These are phyloP conservation scores for Neria commutata DNA, from an alignment of 2,888 invertebrate species.

Conservation along the genomic window DNA sequence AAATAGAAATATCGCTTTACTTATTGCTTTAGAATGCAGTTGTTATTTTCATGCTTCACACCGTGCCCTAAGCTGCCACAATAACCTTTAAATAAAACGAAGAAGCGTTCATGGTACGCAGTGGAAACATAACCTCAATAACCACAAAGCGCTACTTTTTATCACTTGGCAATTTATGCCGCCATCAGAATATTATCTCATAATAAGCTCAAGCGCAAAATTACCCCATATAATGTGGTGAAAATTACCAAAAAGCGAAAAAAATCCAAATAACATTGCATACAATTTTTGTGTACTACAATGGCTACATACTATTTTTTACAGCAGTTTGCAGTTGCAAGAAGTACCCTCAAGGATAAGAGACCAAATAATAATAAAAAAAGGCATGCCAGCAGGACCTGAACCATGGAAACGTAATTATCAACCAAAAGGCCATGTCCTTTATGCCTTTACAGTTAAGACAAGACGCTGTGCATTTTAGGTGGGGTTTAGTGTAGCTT, in stretches of 20 bases:
- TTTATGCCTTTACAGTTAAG: constrained; percentile 37
- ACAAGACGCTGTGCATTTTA: constrained; percentile 8
- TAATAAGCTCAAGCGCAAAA: constrained; percentile 44
- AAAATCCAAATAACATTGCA: constrained; percentile 26
- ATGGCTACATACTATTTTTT: no score
- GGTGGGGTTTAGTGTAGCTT: constrained; percentile 33
- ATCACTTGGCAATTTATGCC: constrained; percentile 36
- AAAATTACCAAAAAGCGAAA: constrained; percentile 29
- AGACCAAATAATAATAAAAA: constrained; percentile 7
- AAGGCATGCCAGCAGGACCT: constrained; percentile 8
- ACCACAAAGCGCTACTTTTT: constrained; percentile 30
- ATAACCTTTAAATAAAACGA: no score
- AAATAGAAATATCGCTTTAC: no score
- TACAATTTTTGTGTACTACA: neutral
- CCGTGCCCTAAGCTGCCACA: no score
- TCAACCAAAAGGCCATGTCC: constrained; percentile 31
- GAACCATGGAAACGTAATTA: constrained; percentile 45
- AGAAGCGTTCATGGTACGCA: no score
- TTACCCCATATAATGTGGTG: constrained; percentile 28
- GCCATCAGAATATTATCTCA: constrained; percentile 40
- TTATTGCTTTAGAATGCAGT: no score
- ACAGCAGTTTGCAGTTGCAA: neutral
- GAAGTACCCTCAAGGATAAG: constrained; percentile 30
- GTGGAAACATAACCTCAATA: constrained; percentile 14
- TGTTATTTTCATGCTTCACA: no score